phyloP scores from a whole-genome alignment of 2,113 vertebrate species.

The Pseudois nayaur region DNA sequence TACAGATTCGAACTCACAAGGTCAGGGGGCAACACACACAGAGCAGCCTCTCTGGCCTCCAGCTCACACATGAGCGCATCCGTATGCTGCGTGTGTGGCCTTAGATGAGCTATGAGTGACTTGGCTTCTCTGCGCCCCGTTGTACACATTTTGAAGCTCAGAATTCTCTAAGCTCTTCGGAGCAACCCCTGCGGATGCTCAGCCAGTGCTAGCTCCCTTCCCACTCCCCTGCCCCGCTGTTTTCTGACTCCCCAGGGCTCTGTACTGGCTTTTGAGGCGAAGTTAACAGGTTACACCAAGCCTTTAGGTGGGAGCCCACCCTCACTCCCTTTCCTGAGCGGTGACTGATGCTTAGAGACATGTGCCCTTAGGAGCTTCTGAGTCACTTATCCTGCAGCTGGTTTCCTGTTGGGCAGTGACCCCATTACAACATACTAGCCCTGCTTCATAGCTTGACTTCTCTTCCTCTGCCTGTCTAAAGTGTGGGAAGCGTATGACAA shows the following conservation, averaged over 20 bases:
- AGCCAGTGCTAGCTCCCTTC: rapidly evolving
- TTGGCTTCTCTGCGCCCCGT: neutral
- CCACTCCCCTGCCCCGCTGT: neutral
- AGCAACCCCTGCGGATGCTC: neutral
- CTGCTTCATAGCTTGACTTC: neutral
- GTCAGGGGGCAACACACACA: neutral
- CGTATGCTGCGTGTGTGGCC: rapidly evolving
- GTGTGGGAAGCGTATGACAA: neutral
- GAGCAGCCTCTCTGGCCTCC: neutral
- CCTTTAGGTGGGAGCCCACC: neutral
- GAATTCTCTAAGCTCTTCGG: rapidly evolving
- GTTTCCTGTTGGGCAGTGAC: neutral
- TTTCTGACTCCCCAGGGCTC: neutral
- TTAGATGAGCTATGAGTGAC: neutral
- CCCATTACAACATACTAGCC: neutral
- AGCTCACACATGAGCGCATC: neutral
- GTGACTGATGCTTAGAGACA: neutral
- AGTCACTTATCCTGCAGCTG: neutral
- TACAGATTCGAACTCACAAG: neutral
- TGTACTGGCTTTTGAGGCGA: neutral
- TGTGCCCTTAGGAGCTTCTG: neutral
- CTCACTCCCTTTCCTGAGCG: neutral
- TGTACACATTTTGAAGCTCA: neutral
- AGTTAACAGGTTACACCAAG: neutral
- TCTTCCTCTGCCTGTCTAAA: neutral